Base-by-base conservation (phyloP, 2,797 vertebrate genomes). In the Tarsius wallacei region DNA sequence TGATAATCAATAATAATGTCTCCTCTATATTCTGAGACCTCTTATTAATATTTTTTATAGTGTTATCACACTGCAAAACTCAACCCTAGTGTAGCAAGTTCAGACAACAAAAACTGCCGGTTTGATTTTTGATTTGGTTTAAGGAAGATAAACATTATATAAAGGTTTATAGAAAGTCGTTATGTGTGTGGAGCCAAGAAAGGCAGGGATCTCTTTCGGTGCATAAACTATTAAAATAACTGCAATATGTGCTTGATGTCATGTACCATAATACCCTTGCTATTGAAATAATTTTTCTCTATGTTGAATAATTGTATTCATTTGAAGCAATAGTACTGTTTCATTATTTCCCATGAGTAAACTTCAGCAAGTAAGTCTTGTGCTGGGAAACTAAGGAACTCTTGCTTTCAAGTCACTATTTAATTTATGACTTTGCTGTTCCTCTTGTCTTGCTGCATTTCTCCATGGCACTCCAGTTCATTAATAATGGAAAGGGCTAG, bases 391-490 rank as follows among this genome's bases (percentile, higher is more conserved):
- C 77, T 90, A 57, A 87, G 42, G 93, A 98, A 93, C 96, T 97
- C 97, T 95, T 98, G 98, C 98, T 99, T 99, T 99, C 98, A 99
- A 99, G 98, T 90, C 97, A 96, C 96, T 99, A 96, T 99, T 99
- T 99, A 99, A 99, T 99, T 99, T 96, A 99, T 99, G 97, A 98
- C 96, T 98, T 99, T 98, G 98, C 98, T 99, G 98, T 99, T 99
- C 97, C 96, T 99, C 98, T 98, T 99, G 98, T 99, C 98, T 99
- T 97, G 97, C 99, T 99, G 97, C 94, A 98, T 99, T 98, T 98
- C 98, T 98, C 99, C 97, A 97, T 97, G 98, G 98, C 96, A 99
- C 99, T 98, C 96, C 86, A 97, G 95, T 98, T 98, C 98, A 99
- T 99, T 99, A 99, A 99, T 99, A 99, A 99, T 98, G 98, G 98